Conservation (phyloP, 2,113 vertebrate genomes). For the Crotalus horridus region DNA sequence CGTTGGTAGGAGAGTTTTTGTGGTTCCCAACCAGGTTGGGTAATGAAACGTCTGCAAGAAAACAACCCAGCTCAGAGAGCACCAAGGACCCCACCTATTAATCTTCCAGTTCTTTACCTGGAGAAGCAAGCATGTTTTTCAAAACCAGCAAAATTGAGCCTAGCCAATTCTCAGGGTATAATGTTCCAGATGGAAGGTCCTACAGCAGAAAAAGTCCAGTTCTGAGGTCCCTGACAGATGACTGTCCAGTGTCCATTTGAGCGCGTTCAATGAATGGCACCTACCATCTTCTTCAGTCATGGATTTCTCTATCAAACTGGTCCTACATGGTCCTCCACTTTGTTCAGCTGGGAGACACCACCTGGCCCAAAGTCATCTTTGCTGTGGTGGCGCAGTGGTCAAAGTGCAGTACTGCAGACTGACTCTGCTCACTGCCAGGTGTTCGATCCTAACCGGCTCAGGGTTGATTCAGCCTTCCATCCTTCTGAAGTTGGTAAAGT, state of each 20-base stretch:
- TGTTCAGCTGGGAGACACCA: background rate
- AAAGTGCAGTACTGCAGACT: background rate
- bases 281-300: background rate
- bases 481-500: background rate
- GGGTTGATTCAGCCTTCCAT: background rate
- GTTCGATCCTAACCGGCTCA: background rate
- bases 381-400: background rate
- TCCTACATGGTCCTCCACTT: background rate
- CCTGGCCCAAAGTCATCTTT: background rate
- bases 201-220: too few relatives aligned
- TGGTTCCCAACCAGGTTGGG: background rate
- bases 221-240: too few relatives aligned
- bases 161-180: background rate
- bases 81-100: background rate
- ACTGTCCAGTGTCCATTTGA: background rate
- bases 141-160: background rate
- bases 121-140: background rate
- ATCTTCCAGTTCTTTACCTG: background rate
- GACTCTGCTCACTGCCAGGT: background rate
- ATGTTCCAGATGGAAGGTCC: background rate
- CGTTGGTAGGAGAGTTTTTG: background rate
- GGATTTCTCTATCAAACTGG: background rate
- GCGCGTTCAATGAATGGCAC: background rate
- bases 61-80: background rate
- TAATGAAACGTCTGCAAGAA: background rate